These are phyloP conservation scores for Hemithea aestivaria DNA, from an alignment of 2,888 invertebrate genomes.

Conservation along the genomic window DNA sequence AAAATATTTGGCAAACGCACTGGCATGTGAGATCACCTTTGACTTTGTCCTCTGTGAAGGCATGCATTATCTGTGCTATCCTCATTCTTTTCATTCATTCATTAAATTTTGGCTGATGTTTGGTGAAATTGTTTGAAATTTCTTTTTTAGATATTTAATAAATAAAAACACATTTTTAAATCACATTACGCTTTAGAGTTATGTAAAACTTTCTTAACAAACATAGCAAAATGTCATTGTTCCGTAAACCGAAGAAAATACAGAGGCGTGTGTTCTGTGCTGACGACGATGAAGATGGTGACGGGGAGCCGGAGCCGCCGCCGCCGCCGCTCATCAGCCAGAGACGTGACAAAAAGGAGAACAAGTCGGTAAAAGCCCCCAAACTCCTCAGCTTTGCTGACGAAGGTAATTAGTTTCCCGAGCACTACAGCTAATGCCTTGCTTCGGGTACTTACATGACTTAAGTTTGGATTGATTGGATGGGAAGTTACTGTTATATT, in stretches of 20 bases:
- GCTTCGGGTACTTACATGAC: neutral
- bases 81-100: too few relatives aligned
- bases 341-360: conserved; percentile 66
- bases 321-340: conserved; percentile 73
- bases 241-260: conserved; percentile 92
- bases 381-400: conserved; percentile 89
- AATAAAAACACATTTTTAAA: too few relatives aligned
- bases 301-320: conserved; percentile 64
- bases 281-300: conserved; percentile 84
- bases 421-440: neutral
- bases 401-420: conserved; percentile 66
- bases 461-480: neutral
- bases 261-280: conserved; percentile 87
- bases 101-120: too few relatives aligned
- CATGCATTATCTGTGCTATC: too few relatives aligned
- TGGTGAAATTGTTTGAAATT: too few relatives aligned
- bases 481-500: too few relatives aligned
- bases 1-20: too few relatives aligned
- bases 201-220: too few relatives aligned
- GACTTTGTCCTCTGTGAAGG: too few relatives aligned
- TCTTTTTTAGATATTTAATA: too few relatives aligned
- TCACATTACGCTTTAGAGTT: too few relatives aligned
- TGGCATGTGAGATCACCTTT: too few relatives aligned
- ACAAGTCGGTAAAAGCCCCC: conserved; percentile 76
- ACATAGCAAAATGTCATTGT: conserved; percentile 86